A percentile compares a stretch with the other conserved stretches of the same genome.
Conservation (phyloP, 1,140 invertebrate species). For the Caenorhabditis tropicalis region DNA sequence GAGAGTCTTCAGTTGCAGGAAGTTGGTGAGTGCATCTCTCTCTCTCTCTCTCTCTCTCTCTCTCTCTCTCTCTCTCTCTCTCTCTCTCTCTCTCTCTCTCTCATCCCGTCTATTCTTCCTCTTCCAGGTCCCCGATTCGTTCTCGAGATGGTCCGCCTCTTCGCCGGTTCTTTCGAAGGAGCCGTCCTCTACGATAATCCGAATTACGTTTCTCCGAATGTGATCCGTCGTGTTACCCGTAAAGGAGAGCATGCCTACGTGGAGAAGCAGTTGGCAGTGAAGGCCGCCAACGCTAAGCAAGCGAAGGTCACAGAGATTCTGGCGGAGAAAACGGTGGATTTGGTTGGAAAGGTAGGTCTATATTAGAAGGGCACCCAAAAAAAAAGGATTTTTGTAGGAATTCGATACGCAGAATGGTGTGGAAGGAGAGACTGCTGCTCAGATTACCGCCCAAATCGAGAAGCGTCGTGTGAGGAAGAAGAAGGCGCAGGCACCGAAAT, state of each 20-base stretch:
- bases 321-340: conserved; percentile 18
- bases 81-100: too few species aligned
- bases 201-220: conserved; percentile 86
- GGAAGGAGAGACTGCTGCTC: neutral
- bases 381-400: conserved; percentile 12
- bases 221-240: conserved; percentile 49
- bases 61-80: too few species aligned
- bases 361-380: neutral
- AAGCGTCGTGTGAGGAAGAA: conserved; percentile 32
- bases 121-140: conserved; percentile 86
- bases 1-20: conserved; percentile 93
- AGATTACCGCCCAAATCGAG: conserved; percentile 14
- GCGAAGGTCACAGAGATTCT: conserved; percentile 13
- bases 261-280: conserved; percentile 32
- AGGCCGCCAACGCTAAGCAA: conserved; percentile 7
- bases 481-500: neutral
- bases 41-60: too few species aligned
- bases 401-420: neutral
- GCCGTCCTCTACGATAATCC: conserved; percentile 91
- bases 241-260: conserved; percentile 17
- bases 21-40: conserved; percentile 80
- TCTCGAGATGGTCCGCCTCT: conserved; percentile 90
- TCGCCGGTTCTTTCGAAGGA: conserved; percentile 92
- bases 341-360: conserved; percentile 11
- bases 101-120: too few species aligned